Evolutionary conservation across 2,888 invertebrate genomes (phyloP), one percentile per base, ranked within the genome.

Genomic region (Oithona nana): DNA sequence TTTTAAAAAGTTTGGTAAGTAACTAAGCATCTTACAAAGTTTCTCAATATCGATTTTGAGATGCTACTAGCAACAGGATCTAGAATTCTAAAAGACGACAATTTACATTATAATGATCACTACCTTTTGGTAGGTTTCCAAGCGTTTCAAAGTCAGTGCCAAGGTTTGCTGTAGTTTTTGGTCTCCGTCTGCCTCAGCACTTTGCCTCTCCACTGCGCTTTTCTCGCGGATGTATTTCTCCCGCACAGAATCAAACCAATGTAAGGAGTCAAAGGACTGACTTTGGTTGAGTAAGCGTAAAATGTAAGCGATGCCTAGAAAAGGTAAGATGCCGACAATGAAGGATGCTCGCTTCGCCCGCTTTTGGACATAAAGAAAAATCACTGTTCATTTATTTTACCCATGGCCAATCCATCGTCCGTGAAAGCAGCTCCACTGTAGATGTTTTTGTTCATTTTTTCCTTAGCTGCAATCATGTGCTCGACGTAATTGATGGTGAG

Each of bases 341-440:
- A n/a, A n/a, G n/a, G n/a, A n/a, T n/a, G n/a, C n/a, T n/a, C n/a
- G n/a, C n/a, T n/a, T n/a, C n/a, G n/a, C n/a, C n/a, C n/a, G n/a
- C n/a, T n/a, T n/a, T n/a, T n/a, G n/a, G n/a, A n/a, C n/a, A n/a
- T n/a, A n/a, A n/a, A n/a, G n/a, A n/a, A n/a, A n/a, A n/a, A n/a
- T n/a, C n/a, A n/a, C n/a, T 22, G 54, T 49, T 64, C 30, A 31
- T 39, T 57, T 13, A 39, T 39, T 22, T 79, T 75, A 71, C 95
- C 98, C 81, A 98, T 88, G 3, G 93, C 87, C 76, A 98, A 97
- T 16, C 98, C 98, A 74, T 98, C 98, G 73, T 98, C 97, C 13
- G 94, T 93, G 71, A 98, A 93, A 1, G 89, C 83, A 57, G 89
- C 86, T 16, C 87, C 88, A 16, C 79, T 77, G 75, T 85, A 86